Evolutionary conservation across 2,888 invertebrate genomes (phyloP).

Genomic region (Diarsia rubi): DNA sequence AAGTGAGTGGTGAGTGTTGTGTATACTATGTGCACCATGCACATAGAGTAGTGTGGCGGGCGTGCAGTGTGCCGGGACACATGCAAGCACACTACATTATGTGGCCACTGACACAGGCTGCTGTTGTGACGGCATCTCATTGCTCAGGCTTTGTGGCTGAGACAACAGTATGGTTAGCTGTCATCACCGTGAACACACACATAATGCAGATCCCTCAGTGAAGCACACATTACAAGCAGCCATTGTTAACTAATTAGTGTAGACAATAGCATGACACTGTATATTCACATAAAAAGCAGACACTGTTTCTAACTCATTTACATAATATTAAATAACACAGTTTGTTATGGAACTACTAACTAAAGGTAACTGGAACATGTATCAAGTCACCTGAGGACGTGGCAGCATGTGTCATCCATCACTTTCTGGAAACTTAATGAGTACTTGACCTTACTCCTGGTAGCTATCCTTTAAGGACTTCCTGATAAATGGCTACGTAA

Average conservation of each 20-base stretch:
- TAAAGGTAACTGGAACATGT: background rate
- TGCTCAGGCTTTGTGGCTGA: background rate
- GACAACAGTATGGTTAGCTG: background rate
- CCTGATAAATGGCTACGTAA: background rate
- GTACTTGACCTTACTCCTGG: background rate
- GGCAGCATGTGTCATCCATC: background rate
- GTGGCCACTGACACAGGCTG: background rate
- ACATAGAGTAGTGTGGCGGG: background rate
- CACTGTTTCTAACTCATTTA: background rate
- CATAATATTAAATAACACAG: background rate
- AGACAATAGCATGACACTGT: conserved; percentile 21
- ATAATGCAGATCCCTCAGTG: conserved; percentile 6
- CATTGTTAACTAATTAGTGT: conserved; percentile 26
- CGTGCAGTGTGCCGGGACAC: background rate
- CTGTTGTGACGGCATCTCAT: background rate
- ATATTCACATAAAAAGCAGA: background rate
- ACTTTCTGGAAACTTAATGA: background rate
- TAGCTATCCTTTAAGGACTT: background rate
- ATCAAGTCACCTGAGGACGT: background rate
- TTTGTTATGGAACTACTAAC: background rate
- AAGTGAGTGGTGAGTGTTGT: background rate
- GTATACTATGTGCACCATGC: background rate
- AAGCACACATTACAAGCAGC: background rate
- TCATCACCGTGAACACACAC: background rate
- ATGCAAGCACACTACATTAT: background rate